These are phyloP conservation scores for Sebastes itinus DNA, from an alignment of 2,797 vertebrate species.

Conservation along the genomic window DNA sequence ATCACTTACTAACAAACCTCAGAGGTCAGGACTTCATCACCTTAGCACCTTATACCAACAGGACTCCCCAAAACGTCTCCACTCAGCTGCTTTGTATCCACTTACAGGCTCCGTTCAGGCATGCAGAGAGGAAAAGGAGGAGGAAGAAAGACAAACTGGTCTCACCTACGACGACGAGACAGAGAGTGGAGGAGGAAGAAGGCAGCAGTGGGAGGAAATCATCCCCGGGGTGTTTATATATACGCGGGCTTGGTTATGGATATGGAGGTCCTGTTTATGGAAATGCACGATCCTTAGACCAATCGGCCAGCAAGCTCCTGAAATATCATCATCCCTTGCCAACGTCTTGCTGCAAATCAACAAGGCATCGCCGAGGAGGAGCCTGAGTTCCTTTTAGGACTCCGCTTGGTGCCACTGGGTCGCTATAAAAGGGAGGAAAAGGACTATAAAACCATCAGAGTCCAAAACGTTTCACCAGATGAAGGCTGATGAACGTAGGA, in stretches of 20 bases:
- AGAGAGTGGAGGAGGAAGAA: conserved; percentile 49
- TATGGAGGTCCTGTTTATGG: conserved; percentile 80
- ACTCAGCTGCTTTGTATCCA: background rate
- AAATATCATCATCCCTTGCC: conserved; percentile 73
- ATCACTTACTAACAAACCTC: conserved; percentile 34
- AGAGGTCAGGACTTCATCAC: conserved; percentile 40
- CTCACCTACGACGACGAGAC: conserved; percentile 66
- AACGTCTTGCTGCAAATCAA: conserved; percentile 31
- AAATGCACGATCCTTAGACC: conserved; percentile 76
- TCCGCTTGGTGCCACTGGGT: background rate
- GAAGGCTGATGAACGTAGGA: background rate
- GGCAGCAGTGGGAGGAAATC: conserved; percentile 53
- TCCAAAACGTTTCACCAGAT: background rate
- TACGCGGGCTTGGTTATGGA: conserved; percentile 55
- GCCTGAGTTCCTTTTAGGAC: conserved; percentile 49
- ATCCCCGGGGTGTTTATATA: conserved; percentile 69
- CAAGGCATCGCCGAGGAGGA: conserved; percentile 57
- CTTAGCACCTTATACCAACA: conserved; percentile 11
- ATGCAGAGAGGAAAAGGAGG: conserved; percentile 32
- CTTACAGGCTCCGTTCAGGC: background rate
- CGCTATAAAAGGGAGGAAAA: conserved; percentile 55
- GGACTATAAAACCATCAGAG: conserved; percentile 28
- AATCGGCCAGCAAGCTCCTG: conserved; percentile 74
- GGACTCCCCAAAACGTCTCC: conserved; percentile 5
- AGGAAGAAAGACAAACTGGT: conserved; percentile 9